Evolutionary conservation across 2,113 vertebrate species (phyloP).

Genomic region (Camelus dromedarius): DNA sequence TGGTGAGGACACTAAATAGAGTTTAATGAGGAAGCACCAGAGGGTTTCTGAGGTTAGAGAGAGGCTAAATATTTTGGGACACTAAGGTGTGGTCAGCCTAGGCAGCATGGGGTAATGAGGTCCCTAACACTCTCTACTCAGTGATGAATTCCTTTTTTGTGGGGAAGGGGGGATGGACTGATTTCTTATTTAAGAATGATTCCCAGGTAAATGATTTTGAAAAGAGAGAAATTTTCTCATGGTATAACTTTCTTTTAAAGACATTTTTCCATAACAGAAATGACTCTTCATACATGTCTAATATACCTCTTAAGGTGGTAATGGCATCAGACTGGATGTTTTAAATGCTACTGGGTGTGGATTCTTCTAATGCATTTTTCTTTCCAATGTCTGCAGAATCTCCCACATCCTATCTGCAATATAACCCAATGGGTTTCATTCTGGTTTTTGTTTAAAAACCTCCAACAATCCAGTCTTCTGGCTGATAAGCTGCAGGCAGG

Average conservation of each 20-base stretch:
- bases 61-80: not conserved
- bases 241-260: not conserved
- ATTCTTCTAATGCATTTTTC: slow-evolving; percentile 21
- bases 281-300: not conserved
- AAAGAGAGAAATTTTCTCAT: not conserved
- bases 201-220: not conserved
- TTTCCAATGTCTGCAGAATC: slow-evolving; percentile 83
- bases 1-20: not conserved
- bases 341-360: not conserved
- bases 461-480: not conserved
- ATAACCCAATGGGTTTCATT: slow-evolving; percentile 91
- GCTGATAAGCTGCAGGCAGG: not conserved
- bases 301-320: not conserved
- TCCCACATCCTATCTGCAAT: slow-evolving; percentile 89
- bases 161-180: too few relatives aligned
- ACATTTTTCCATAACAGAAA: not conserved
- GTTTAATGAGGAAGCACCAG: not conserved
- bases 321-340: not conserved
- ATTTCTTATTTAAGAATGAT: not conserved
- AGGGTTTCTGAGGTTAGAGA: not conserved
- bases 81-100: too few relatives aligned
- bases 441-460: slow-evolving; percentile 92
- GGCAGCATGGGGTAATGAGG: not conserved
- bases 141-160: not conserved
- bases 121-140: not conserved